Base-by-base conservation (phyloP, 2,888 invertebrate genomes). In the Pyrrhia umbra region DNA sequence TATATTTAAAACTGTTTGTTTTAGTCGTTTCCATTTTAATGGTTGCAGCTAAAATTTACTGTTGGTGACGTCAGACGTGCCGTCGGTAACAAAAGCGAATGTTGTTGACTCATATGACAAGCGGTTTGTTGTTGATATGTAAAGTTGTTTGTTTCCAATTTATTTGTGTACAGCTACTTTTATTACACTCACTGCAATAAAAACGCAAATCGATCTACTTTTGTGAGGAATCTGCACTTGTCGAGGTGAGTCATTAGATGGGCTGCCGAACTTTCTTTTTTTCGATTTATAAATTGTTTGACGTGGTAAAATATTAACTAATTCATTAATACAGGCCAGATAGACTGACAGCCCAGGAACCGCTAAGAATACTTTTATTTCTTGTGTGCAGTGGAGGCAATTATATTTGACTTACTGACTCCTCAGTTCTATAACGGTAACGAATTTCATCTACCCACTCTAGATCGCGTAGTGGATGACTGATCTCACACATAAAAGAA, bases 1-100 rank as follows among this genome's bases (percentile, higher is more conserved):
- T 60, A n/a, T 63, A 54, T 74, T 67, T 74, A 57, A 62, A 77
- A 64, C 64, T 21, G 54, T 77, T 75, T 71, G 56, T 58, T 51
- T 62, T 39, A 50, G 27, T 30, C 39, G 56, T 50, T 71, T 51
- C 46, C 13, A 56, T 77, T 59, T n/a, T 61, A 58, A 61, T 57
- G 51, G 46, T 46, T 56, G 60, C 47, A 23, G 39, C 40, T 62
- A 34, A 55, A 69, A 56, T 65, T 57, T 57, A 62, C 43, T 49
- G 52, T 42, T 39, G n/a, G 49, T 71, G 66, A 66, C 57, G 57
- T 34, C 34, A 34, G 34, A 34, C 13, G 30, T 30, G n/a, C 16
- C 3, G 51, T 65, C 6, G 20, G 46, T 16, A 30, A 50, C 39
- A 52, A 66, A 69, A 60, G 20, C 23, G 37, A 51, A 66, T 43